phyloP scores from a whole-genome alignment of 2,888 invertebrate species.

The Oegoconia quadripuncta region DNA sequence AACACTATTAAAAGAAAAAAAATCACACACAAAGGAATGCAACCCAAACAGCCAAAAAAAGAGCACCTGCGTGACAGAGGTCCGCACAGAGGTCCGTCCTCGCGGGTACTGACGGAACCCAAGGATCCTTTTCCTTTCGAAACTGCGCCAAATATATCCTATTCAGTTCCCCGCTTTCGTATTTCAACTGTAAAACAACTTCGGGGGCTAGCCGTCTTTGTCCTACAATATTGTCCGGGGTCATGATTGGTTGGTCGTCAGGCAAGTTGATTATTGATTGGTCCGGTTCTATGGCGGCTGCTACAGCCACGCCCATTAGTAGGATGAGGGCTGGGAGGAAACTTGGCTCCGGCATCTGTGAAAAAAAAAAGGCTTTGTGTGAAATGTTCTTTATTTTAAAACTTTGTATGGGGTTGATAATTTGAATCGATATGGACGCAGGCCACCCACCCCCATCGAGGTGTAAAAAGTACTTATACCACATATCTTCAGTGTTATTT shows the following conservation, averaged over 20 bases:
- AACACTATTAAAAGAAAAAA: slow-evolving; percentile 13
- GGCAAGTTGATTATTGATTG: slow-evolving; percentile 39
- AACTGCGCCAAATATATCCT: slow-evolving; percentile 72
- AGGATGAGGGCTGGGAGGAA: slow-evolving; percentile 49
- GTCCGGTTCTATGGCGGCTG: slow-evolving; percentile 26
- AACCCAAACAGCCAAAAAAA: slow-evolving; percentile 25
- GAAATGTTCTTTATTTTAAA: neutral
- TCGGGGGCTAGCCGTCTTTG: slow-evolving; percentile 54
- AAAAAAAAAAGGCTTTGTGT: slow-evolving; percentile 22
- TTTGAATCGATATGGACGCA: no score
- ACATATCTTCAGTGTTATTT: no score
- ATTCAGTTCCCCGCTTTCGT: slow-evolving; percentile 66
- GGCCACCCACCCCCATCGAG: no score
- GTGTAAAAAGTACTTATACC: no score
- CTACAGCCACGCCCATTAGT: slow-evolving; percentile 51
- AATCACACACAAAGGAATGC: slow-evolving; percentile 20
- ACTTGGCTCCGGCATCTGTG: slow-evolving; percentile 42
- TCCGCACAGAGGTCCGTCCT: slow-evolving; percentile 59
- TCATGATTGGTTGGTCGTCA: slow-evolving; percentile 40
- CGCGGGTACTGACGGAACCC: slow-evolving; percentile 55
- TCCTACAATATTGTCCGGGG: slow-evolving; percentile 27
- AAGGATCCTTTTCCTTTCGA: slow-evolving; percentile 41
- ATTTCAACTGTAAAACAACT: slow-evolving; percentile 68
- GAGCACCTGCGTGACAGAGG: slow-evolving; percentile 70
- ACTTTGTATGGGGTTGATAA: no score